Base-by-base conservation (phyloP, 92 coral and sea anemone species). In the Parazoanthus atlanticus region DNA sequence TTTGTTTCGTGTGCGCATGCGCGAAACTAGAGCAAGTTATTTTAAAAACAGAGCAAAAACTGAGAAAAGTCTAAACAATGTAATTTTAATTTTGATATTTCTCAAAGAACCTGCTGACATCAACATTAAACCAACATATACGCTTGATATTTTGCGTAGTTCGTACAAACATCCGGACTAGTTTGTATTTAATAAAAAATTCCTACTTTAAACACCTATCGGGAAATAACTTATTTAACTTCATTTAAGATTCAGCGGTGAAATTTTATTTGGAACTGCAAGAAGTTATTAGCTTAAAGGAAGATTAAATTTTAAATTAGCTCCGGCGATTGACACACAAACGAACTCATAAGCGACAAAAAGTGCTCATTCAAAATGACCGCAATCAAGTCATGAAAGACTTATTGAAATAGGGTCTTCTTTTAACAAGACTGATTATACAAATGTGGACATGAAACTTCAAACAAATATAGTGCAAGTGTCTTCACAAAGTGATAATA, bases 141-240 rank as follows among this genome's bases (percentile, higher is more conserved):
- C 86, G 90, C 86, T 79, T 86, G 93, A 92, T 90, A 84, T 90
- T 91, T 93, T 85, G 92, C 84, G 70, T 79, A 87, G 81, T 86
- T 81, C 88, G 54, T n/a, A 86, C 90, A 93, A 93, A 93, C 96
- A 95, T 95, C 98, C 96, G 98, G 94, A 76, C 76, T 52, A 56
- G 67, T 74, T 79, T 89, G 91, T 70, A 52, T 49, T 86, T 78
- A 92, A 91, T 92, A 90, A 93, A 89, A 82, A 89, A 80, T 49
- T 78, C 70, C 90, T 88, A 82, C 85, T 85, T 81, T 49, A 88
- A 82, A 89, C 92, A 89, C 93, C 86, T 91, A 81, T 79, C 34
- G 80, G 86, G 86, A 82, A 91, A 86, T 89, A 86, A 87, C 72
- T 88, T 92, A 92, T 93, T 95, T 95, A 75, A 91, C 88, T 84